Base-by-base conservation (phyloP, 2,888 invertebrate genomes). In the Sphecodes monilicornis region DNA sequence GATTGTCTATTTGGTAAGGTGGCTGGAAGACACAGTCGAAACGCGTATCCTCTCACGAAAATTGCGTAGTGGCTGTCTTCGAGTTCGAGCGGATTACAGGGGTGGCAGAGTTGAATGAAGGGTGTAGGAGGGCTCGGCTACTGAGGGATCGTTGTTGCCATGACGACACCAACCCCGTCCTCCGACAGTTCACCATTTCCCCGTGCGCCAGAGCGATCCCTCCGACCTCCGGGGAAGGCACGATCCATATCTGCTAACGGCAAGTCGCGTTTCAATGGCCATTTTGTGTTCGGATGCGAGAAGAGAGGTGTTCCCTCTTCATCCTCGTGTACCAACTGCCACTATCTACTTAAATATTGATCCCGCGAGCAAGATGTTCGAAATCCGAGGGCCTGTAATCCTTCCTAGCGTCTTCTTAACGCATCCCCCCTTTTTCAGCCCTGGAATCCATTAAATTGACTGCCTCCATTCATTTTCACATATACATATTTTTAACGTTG, bases 101-200 rank as follows among this genome's bases (percentile, higher is more conserved):
- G 92, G 90, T 87, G 88, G 91, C 87, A 88, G 90, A 92, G 88
- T 89, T 90, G 91, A 91, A 91, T 91, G 91, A 92, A 92, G 91
- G 91, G 92, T 92, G 92, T 91, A 92, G 92, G 92, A 92, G 92
- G 92, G 90, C 91, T 93, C 90, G 91, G 94, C 94, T 94, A 94
- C 94, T 94, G 94, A 94, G 94, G 93, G 94, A 94, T 94, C 94
- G 94, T 94, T 94, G 94, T 94, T 94, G 93, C 94, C 91, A 94
- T 94, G 93, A 92, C 89, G 88, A 94, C 93, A 90, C 88, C 91
- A 92, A 91, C 90, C 92, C 91, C 92, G 92, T 92, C 91, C 93
- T 93, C 93, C 90, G 92, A 81, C 87, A 82, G 88, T 90, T 90
- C 87, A 86, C 88, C 88, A 89, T 88, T 89, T 86, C 87, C 87